Evolutionary conservation across 2,113 vertebrate species (phyloP).

Genomic region (Arizona elegans): DNA sequence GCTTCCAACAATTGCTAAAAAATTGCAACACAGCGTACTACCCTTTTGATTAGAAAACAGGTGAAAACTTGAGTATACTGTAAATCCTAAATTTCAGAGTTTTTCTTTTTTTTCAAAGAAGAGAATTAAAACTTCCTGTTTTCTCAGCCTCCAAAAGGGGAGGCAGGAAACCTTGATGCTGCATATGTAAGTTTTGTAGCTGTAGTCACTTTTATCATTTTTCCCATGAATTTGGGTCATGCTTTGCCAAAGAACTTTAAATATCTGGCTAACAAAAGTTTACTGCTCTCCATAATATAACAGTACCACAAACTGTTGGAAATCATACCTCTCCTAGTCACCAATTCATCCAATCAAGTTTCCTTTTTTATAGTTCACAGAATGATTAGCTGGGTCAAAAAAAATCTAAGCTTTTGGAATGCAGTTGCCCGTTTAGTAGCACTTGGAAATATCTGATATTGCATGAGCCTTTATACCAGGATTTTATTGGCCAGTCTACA

Average conservation of each 20-base stretch:
- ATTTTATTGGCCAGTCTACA: neutral
- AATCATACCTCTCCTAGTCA: neutral
- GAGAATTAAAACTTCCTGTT: neutral
- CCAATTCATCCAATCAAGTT: neutral
- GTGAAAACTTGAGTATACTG: neutral
- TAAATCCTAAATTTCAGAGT: neutral
- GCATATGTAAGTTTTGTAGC: neutral
- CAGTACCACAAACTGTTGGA: neutral
- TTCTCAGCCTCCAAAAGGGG: neutral
- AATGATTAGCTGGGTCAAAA: neutral
- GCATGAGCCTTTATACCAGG: neutral
- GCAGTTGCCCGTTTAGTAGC: neutral
- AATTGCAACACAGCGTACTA: neutral
- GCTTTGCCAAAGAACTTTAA: neutral
- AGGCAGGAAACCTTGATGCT: neutral
- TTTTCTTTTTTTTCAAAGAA: neutral
- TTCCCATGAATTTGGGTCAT: neutral
- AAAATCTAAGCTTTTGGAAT: neutral
- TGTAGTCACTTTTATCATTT: neutral
- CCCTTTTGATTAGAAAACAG: neutral
- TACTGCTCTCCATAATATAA: neutral
- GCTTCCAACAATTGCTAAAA: neutral
- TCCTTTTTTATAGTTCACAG: neutral
- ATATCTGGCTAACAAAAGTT: neutral
- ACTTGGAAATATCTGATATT: neutral